phyloP scores from a whole-genome alignment of 2,113 vertebrate species.

The Cephalopholis sonnerati region DNA sequence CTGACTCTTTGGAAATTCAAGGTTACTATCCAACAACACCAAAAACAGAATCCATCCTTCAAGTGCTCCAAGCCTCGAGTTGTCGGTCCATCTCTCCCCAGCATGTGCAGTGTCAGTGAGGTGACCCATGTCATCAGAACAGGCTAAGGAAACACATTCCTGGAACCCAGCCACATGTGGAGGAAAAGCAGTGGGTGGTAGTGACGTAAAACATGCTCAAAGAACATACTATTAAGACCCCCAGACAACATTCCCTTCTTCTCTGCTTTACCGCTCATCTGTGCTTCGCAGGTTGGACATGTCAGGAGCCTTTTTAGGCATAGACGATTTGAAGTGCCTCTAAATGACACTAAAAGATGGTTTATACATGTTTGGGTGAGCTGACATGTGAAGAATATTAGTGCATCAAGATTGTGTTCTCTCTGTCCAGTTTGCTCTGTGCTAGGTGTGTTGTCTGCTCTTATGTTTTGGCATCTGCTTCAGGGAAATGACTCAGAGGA shows the following conservation, averaged over 20 bases:
- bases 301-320: constrained; percentile 13
- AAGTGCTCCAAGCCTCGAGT: background rate
- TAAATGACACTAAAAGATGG: constrained; percentile 21
- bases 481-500: constrained; percentile 31
- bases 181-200: constrained; percentile 87
- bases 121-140: constrained; percentile 86
- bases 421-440: constrained; percentile 16
- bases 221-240: constrained; percentile 81
- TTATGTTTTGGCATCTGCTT: constrained; percentile 12
- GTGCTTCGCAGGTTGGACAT: constrained; percentile 12
- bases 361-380: constrained; percentile 8
- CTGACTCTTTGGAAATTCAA: constrained; percentile 16
- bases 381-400: constrained; percentile 8
- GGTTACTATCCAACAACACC: constrained; percentile 31
- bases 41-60: constrained; percentile 27
- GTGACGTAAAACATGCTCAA: constrained; percentile 86
- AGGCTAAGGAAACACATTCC: constrained; percentile 80
- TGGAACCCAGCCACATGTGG: constrained; percentile 81
- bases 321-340: background rate
- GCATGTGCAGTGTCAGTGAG: constrained; percentile 79
- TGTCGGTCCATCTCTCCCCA: constrained; percentile 54
- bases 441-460: constrained; percentile 3
- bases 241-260: constrained; percentile 81
- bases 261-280: constrained; percentile 60
- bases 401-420: background rate